Evolutionary conservation across 2,888 invertebrate genomes (phyloP), one percentile per base, ranked within the genome.

Genomic region (Epsilonema sp.): DNA sequence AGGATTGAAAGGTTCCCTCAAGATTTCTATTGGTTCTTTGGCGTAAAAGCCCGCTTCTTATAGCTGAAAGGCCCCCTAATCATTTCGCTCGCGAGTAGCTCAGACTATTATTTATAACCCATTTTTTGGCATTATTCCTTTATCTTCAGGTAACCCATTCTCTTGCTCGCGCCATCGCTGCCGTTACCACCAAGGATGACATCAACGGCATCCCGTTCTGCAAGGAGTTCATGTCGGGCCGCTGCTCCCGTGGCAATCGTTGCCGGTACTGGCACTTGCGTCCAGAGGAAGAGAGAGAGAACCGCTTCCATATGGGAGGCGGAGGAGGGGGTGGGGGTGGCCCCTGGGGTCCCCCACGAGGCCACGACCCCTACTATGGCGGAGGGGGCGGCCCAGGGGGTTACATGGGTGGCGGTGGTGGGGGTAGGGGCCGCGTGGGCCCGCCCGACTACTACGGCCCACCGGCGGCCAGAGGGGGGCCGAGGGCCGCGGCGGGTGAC

Each of bases 91-190:
- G n/a, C n/a, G n/a, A n/a, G n/a, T n/a, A n/a, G n/a, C n/a, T n/a
- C n/a, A n/a, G n/a, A n/a, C n/a, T n/a, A n/a, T n/a, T n/a, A n/a
- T n/a, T n/a, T n/a, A n/a, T n/a, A n/a, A n/a, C n/a, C n/a, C n/a
- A n/a, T n/a, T n/a, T n/a, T n/a, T n/a, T n/a, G n/a, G n/a, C n/a
- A n/a, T n/a, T n/a, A n/a, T n/a, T n/a, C n/a, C n/a, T n/a, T n/a
- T n/a, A n/a, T n/a, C n/a, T n/a, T n/a, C n/a, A n/a, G n/a, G 70
- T 83, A 59, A 79, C 81, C 4, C 59, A 63, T 13, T 67, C 69
- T 26, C 74, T 75, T 57, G 72, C 73, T 42, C 56, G 64, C 19
- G 67, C 67, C 50, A 61, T 60, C 50, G 58, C 67, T 38, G 62
- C 63, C 47, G 61, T 65, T 47, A 56, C 59, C 44, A 59, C 51